Base-by-base conservation (phyloP, 2,797 vertebrate species). In the Lepilemur ruficaudatus region DNA sequence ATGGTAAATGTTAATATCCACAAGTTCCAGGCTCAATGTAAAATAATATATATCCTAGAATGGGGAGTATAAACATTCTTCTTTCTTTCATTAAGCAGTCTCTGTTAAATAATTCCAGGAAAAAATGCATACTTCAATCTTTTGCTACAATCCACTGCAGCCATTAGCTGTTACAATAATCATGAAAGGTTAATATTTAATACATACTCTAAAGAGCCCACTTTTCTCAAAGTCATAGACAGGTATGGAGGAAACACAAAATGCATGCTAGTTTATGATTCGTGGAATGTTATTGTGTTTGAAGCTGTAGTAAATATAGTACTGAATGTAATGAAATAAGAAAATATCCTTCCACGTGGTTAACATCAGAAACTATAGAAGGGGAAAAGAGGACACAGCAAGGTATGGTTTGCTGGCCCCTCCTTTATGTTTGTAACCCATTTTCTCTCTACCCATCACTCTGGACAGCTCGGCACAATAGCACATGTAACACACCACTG, bases 61-160 rank as follows among this genome's bases (percentile, higher is more conserved):
- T 55, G 96, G 67, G 92, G 84, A 98, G 95, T 98, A 98, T 98
- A 97, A 98, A 98, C 98, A 98, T 96, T 98, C 35, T 98, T 98
- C 96, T 98, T 98, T 98, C 97, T 98, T 97, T 98, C 82, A 82
- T 98, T 98, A 98, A 98, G 84, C 59, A 96, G 83, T 82, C 32
- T 97, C 90, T 98, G 97, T 98, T 98, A 98, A 96, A 97, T 96
- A 98, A 97, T 87, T 96, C 95, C 97, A 98, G 98, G 98, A 98
- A 14, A 99, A 98, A 99, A 98, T 98, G 57, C 95, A 98, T 98
- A 97, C 7, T 59, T 98, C 81, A 98, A 97, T 98, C 96, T 97
- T 98, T 98, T 98, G 98, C 98, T 98, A 94, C 97, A 97, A 98
- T 99, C 98, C 98, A 98, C 98, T 98, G 98, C 61, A 96, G 57